Percentiles rank a stretch among this genome's conserved stretches.
Evolutionary conservation across 1,140 invertebrate genomes (phyloP).

Genomic region (Dryas iulia): DNA sequence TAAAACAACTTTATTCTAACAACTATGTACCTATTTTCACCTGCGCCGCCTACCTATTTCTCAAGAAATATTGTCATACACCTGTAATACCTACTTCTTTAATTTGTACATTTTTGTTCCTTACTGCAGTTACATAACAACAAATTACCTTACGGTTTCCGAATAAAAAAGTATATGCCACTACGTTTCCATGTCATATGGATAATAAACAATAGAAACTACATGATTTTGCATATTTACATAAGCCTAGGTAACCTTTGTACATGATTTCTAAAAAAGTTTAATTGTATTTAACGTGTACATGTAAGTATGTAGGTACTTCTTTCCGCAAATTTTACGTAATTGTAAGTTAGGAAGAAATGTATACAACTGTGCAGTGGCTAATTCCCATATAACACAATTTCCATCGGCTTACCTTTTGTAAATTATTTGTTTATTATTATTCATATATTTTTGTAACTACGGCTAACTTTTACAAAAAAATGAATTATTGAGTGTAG

Average conservation of each 20-base stretch:
- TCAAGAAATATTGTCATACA: too few relatives aligned
- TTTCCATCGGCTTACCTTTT: too few relatives aligned
- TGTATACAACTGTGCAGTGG: not conserved
- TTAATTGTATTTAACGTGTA: not conserved
- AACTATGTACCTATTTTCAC: too few relatives aligned
- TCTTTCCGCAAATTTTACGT: conserved; percentile 5
- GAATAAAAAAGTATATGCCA: not conserved
- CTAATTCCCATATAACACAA: too few relatives aligned
- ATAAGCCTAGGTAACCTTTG: conserved; percentile 10
- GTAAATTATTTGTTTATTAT: too few relatives aligned
- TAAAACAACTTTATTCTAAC: too few relatives aligned
- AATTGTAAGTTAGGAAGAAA: not conserved
- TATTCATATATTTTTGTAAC: too few relatives aligned
- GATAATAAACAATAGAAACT: conserved; percentile 10
- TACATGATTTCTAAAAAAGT: conserved; percentile 18
- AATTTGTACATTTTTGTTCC: not conserved
- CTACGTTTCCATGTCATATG: not conserved
- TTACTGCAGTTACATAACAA: not conserved
- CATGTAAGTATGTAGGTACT: not conserved
- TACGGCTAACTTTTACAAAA: too few relatives aligned
- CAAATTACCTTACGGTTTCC: not conserved
- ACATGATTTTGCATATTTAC: conserved; percentile 5
- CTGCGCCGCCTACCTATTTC: too few relatives aligned
- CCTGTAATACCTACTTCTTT: not conserved
- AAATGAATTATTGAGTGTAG: too few relatives aligned